Percentiles rank a stretch among this genome's conserved stretches.
phyloP scores from a whole-genome alignment of 2,797 vertebrate genomes.

The Chaetodon trifasciatus region DNA sequence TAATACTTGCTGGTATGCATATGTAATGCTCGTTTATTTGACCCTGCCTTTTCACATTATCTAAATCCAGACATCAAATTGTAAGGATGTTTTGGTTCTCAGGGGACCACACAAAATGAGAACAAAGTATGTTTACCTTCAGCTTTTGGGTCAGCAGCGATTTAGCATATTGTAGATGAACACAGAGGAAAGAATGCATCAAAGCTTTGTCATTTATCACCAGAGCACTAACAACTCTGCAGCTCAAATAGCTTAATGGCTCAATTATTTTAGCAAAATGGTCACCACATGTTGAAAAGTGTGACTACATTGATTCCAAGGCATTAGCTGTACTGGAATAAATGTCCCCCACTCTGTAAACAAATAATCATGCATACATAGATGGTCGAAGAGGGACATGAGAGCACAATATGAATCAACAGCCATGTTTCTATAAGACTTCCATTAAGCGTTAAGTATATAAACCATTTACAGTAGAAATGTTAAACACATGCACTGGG shows the following conservation, averaged over 20 bases:
- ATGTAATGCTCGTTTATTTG: slow-evolving; percentile 44
- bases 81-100: slow-evolving; percentile 62
- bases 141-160: slow-evolving; percentile 45
- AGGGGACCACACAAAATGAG: slow-evolving; percentile 62
- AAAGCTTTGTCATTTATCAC: slow-evolving; percentile 68
- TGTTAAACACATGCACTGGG: slow-evolving; percentile 21
- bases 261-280: slow-evolving; percentile 70
- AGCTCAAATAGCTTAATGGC: slow-evolving; percentile 63
- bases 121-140: slow-evolving; percentile 70
- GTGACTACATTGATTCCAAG: slow-evolving; percentile 36
- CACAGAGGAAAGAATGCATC: slow-evolving; percentile 60
- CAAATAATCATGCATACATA: slow-evolving; percentile 34
- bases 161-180: slow-evolving; percentile 36
- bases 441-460: slow-evolving; percentile 32
- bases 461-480: slow-evolving; percentile 38
- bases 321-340: slow-evolving; percentile 47
- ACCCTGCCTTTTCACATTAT: slow-evolving; percentile 45
- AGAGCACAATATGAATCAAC: slow-evolving; percentile 24
- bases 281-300: slow-evolving; percentile 65
- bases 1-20: slow-evolving; percentile 41
- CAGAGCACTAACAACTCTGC: slow-evolving; percentile 56
- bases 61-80: slow-evolving; percentile 45
- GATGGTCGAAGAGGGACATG: slow-evolving; percentile 20
- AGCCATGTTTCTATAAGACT: slow-evolving; percentile 17
- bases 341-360: slow-evolving; percentile 48